Conservation (phyloP, 2,888 invertebrate genomes). For the Hyposoter didymator region DNA sequence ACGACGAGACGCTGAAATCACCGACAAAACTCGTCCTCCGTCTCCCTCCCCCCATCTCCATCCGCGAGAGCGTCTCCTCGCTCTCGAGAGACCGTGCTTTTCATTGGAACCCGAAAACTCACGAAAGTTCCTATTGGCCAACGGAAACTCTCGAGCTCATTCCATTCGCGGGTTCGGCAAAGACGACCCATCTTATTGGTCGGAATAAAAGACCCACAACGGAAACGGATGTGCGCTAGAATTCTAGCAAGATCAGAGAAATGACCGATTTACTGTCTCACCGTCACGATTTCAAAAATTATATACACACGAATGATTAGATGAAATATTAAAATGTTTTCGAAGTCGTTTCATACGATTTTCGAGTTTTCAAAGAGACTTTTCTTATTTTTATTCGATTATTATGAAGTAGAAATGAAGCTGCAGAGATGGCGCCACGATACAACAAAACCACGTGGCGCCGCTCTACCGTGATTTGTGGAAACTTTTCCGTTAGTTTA, state of each 20-base stretch:
- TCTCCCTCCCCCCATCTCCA: slow-evolving; percentile 1
- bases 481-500: background rate
- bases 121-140: slow-evolving; percentile 25
- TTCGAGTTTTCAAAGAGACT: background rate
- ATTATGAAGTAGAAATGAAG: background rate
- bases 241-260: background rate
- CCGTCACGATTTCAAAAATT: background rate
- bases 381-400: background rate
- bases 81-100: background rate
- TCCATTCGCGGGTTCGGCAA: background rate
- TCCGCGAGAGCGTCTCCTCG: background rate
- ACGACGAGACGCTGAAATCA: slow-evolving; percentile 39
- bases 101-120: slow-evolving; percentile 34
- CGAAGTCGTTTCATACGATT: background rate
- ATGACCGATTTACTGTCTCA: background rate
- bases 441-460: background rate
- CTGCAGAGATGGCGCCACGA: background rate
- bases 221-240: slow-evolving; percentile 8
- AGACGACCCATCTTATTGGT: slow-evolving; percentile 40
- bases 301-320: background rate
- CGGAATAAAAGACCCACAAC: background rate
- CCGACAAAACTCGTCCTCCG: slow-evolving; percentile 42
- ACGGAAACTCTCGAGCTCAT: background rate
- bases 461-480: background rate
- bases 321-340: background rate